Evolutionary conservation across 2,797 vertebrate species (phyloP).

Genomic region (Tinamus major): DNA sequence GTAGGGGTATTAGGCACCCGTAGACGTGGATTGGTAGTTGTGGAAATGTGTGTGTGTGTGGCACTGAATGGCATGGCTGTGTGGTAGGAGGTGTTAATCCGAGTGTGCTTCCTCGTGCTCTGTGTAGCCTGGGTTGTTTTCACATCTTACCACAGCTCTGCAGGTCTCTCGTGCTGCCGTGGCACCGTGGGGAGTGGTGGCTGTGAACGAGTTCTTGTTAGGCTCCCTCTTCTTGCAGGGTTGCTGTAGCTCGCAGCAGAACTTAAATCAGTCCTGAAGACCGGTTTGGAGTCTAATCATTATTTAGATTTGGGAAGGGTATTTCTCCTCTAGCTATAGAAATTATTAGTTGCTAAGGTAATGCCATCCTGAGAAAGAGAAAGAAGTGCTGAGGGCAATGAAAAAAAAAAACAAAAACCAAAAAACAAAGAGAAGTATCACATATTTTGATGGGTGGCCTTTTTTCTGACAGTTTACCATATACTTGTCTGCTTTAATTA

Average conservation of each 20-base stretch:
- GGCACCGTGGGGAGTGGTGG: accelerated
- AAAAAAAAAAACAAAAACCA: neutral
- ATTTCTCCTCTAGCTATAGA: neutral
- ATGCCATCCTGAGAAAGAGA: neutral
- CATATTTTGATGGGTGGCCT: neutral
- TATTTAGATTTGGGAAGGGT: neutral
- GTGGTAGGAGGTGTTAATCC: neutral
- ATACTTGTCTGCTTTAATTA: slow-evolving; percentile 22
- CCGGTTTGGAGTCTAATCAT: neutral
- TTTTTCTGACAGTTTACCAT: neutral
- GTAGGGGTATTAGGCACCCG: slow-evolving; percentile 69
- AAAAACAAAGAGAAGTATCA: neutral
- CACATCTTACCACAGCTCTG: neutral
- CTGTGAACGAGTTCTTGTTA: neutral
- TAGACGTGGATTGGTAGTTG: accelerated
- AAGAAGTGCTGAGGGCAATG: neutral
- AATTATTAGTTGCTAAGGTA: neutral
- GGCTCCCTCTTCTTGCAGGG: accelerated
- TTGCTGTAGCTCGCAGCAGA: neutral
- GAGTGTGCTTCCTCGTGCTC: neutral
- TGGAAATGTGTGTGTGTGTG: accelerated
- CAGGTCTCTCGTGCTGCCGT: neutral
- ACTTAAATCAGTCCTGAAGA: neutral
- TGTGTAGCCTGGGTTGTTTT: neutral
- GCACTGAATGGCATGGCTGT: neutral